Conservation (phyloP, 2,797 vertebrate species). For the Serranus cabrilla region DNA sequence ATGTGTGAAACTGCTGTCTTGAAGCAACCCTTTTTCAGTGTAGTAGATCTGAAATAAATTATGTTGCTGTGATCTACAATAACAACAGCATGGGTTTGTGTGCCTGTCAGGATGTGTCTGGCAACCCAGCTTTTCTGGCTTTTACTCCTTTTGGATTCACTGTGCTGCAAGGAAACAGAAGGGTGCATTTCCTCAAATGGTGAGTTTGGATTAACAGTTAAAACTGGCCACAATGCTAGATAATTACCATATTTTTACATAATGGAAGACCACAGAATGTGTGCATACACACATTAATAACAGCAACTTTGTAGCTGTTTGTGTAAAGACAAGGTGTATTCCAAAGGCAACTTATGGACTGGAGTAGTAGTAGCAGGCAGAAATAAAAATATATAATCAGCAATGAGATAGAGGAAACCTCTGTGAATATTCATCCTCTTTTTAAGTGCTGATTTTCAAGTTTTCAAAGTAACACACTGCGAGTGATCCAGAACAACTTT, state of each 20-base stretch:
- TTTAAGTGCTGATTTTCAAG: slow-evolving; percentile 3
- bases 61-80: background rate
- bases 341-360: background rate
- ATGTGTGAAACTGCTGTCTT: background rate
- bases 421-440: background rate
- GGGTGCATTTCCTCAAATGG: slow-evolving; percentile 98
- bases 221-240: background rate
- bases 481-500: background rate
- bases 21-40: background rate
- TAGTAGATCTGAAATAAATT: background rate
- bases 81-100: slow-evolving; percentile 12
- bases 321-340: background rate
- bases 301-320: background rate
- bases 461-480: background rate
- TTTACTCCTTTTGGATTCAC: slow-evolving; percentile 98
- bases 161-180: slow-evolving; percentile 97
- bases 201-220: slow-evolving; percentile 77
- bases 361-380: background rate
- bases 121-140: slow-evolving; percentile 96
- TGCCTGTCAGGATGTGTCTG: slow-evolving; percentile 94
- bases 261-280: background rate
- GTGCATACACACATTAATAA: background rate
- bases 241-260: background rate
- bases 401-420: background rate
- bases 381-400: background rate